Evolutionary conservation across 2,113 vertebrate genomes (phyloP), one percentile per base, ranked within the genome.

Genomic region (Crypturellus undulatus): DNA sequence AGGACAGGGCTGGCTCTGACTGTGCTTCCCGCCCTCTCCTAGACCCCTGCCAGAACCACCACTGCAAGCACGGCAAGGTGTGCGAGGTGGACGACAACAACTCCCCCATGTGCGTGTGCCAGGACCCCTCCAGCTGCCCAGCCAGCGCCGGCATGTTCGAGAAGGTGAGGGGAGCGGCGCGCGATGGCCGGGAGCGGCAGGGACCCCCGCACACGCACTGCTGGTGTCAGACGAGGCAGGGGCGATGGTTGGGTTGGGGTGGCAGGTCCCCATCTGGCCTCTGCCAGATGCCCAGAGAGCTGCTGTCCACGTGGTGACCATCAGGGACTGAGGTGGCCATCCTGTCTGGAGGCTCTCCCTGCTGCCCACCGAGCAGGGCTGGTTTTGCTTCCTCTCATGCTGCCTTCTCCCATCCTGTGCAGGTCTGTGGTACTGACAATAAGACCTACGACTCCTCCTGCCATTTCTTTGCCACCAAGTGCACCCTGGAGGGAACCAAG

Each of bases 401-500:
- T 85, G 34, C 59, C 34, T 40, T 42, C 90, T 3, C 72, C 63
- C 78, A 56, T 58, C 81, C 58, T 18, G 11, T 1, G 28, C 97
- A 99, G 99, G 98, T 99, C 47, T 99, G 99, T 8, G 99, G 99
- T 94, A 99, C 99, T 1, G 99, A 99, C 98, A 99, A 99, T 97
- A 99, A 99, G 98, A 99, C 99, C 98, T 99, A 99, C 1, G 99
- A 99, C 94, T 98, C 99, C 60, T 98, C 99, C 81, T 99, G 99
- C 98, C 99, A 99, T 92, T 99, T 99, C 98, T 99, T 99, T 85
- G 99, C 99, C 96, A 99, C 99, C 96, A 99, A 99, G 95, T 99
- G 99, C 92, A 94, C 99, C 83, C 97, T 99, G 98, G 99, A 99
- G 97, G 99, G 99, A 94, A 99, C 99, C 97, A 99, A 99, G 98